phyloP scores from a whole-genome alignment of 2,888 invertebrate species.

The Hartigia nigra region DNA sequence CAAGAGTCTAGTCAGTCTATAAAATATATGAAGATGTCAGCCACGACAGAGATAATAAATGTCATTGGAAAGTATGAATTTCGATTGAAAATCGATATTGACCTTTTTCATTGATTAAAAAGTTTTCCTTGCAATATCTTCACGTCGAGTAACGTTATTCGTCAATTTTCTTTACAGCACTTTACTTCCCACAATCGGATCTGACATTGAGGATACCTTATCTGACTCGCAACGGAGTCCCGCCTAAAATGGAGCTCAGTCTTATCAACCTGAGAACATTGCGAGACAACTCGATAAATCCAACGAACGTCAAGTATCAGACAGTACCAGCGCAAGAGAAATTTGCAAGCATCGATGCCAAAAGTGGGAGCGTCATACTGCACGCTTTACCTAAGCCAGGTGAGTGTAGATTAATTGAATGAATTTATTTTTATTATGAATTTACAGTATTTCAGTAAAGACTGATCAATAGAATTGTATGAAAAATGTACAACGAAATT shows the following conservation, averaged over 20 bases:
- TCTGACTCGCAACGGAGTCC: conserved; percentile 31
- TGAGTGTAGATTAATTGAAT: conserved; percentile 21
- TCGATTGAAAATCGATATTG: background rate
- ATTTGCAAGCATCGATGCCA: conserved; percentile 32
- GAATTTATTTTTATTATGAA: background rate
- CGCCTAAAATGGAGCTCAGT: conserved; percentile 34
- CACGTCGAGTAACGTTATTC: background rate
- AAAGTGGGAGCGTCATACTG: conserved; percentile 38
- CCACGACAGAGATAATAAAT: background rate
- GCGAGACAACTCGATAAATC: conserved; percentile 46
- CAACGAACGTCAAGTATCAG: conserved; percentile 42
- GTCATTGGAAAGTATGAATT: background rate
- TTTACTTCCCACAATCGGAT: conserved; percentile 62
- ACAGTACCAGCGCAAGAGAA: conserved; percentile 43
- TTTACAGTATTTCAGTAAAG: background rate
- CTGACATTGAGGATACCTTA: conserved; percentile 53
- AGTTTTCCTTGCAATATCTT: background rate
- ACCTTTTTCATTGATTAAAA: background rate
- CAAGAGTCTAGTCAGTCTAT: background rate
- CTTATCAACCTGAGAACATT: conserved; percentile 51
- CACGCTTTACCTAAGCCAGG: conserved; percentile 42
- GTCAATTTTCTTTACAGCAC: conserved; percentile 45
- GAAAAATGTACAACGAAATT: background rate
- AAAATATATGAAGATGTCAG: background rate
- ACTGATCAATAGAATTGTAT: background rate